Conservation (phyloP, 2,888 invertebrate genomes). For the Agrochola macilenta region DNA sequence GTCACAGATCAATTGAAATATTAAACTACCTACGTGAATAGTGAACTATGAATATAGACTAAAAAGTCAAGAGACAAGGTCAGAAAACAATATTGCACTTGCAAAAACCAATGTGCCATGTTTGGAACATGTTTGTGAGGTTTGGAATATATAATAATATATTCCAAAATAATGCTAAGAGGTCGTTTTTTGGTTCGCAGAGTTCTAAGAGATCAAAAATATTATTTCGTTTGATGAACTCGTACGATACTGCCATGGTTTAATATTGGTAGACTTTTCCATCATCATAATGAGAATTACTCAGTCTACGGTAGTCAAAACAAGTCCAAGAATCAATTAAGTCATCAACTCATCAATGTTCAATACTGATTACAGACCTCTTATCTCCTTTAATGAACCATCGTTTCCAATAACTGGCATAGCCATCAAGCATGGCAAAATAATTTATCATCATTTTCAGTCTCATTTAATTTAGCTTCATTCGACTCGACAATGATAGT, state of each 20-base stretch:
- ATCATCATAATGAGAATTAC: not conserved
- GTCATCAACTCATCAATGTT: not conserved
- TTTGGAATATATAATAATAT: not conserved
- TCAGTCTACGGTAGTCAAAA: not conserved
- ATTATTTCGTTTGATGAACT: not conserved
- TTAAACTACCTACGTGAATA: not conserved
- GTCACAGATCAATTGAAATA: not conserved
- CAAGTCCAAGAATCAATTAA: not conserved
- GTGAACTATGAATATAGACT: not conserved
- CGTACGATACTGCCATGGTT: not conserved
- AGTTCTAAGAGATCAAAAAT: not conserved
- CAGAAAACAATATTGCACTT: not conserved
- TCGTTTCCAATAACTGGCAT: not conserved
- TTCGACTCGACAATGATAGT: not conserved
- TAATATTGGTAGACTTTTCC: not conserved
- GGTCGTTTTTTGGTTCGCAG: not conserved
- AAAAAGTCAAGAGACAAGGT: slow-evolving; percentile 11
- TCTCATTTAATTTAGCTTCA: not conserved
- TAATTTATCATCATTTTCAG: not conserved
- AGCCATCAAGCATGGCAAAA: not conserved
- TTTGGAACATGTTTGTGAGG: too few species aligned
- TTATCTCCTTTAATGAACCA: not conserved
- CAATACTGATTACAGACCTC: not conserved
- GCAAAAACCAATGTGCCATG: not conserved
- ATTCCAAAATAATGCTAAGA: not conserved